These are phyloP conservation scores for Atta cephalotes DNA, from an alignment of 1,140 invertebrate genomes.

Conservation along the genomic window DNA sequence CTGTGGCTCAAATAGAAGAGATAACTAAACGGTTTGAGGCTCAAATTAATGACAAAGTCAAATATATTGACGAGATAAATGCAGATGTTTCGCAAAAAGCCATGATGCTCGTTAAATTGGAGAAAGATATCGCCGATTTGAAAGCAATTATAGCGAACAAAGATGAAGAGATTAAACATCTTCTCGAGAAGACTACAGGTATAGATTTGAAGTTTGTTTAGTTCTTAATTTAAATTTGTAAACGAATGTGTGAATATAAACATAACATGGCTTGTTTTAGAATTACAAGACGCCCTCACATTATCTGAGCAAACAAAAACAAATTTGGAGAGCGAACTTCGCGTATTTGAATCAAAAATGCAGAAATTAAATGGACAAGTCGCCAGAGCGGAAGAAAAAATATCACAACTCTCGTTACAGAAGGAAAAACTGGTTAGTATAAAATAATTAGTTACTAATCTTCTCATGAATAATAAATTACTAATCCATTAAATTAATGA, in stretches of 20 bases:
- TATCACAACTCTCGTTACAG: conserved; percentile 79
- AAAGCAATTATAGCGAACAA: conserved; percentile 81
- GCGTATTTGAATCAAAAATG: conserved; percentile 78
- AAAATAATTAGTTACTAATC: conserved; percentile 20
- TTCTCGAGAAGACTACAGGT: conserved; percentile 82
- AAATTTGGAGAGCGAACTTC: conserved; percentile 81
- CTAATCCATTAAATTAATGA: conserved; percentile 24
- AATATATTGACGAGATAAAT: conserved; percentile 79
- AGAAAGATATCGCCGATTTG: conserved; percentile 80
- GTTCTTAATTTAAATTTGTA: conserved; percentile 20
- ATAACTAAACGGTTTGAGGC: conserved; percentile 78
- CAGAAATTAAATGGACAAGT: conserved; percentile 82
- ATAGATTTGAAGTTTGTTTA: not conserved
- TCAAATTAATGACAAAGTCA: conserved; percentile 78
- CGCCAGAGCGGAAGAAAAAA: conserved; percentile 82
- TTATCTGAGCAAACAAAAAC: conserved; percentile 83
- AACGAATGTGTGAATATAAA: not conserved
- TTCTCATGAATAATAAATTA: not conserved
- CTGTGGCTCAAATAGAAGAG: conserved; percentile 77
- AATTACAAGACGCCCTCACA: conserved; percentile 81
- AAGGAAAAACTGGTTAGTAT: conserved; percentile 84
- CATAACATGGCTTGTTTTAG: conserved; percentile 60
- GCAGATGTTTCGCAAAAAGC: conserved; percentile 76
- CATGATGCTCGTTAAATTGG: conserved; percentile 74
- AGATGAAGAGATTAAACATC: conserved; percentile 83